A percentile compares a stretch with the other conserved stretches of the same genome.
Conservation (phyloP, 1,140 invertebrate species). For the Drosophila tristis region DNA sequence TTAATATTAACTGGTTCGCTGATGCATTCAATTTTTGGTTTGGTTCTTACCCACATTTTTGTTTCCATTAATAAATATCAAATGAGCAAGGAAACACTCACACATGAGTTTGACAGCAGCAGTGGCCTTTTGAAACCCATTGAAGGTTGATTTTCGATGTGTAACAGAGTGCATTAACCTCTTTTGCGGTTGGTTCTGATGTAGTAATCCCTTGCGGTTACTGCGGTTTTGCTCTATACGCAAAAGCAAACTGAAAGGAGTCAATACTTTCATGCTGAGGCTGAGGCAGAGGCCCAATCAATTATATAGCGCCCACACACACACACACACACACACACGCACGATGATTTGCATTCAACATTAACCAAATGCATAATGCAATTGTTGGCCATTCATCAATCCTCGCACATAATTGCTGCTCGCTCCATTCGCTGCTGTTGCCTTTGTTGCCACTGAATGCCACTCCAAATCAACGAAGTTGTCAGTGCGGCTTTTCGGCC, state of each 20-base stretch:
- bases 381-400: constrained; percentile 60
- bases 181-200: constrained; percentile 45
- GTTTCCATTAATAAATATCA: constrained; percentile 74
- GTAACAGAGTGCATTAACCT: constrained; percentile 45
- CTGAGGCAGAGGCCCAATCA: constrained; percentile 19
- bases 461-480: constrained; percentile 27
- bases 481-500: constrained; percentile 17
- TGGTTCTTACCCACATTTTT: constrained; percentile 19
- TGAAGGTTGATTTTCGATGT: constrained; percentile 31
- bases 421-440: constrained; percentile 40
- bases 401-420: constrained; percentile 52
- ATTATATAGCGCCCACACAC: constrained; percentile 8
- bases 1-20: constrained; percentile 80
- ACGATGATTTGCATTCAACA: constrained; percentile 52
- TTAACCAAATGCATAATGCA: constrained; percentile 65
- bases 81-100: constrained; percentile 31
- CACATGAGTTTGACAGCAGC: constrained; percentile 28
- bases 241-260: constrained; percentile 28
- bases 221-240: constrained; percentile 30
- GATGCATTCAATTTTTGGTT: constrained; percentile 70
- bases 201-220: constrained; percentile 52
- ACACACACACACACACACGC: constrained; percentile 4
- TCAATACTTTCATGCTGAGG: constrained; percentile 6
- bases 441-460: constrained; percentile 26
- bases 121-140: constrained; percentile 20